phyloP scores from a whole-genome alignment of 2,797 vertebrate species.

The Esox masquinongy region DNA sequence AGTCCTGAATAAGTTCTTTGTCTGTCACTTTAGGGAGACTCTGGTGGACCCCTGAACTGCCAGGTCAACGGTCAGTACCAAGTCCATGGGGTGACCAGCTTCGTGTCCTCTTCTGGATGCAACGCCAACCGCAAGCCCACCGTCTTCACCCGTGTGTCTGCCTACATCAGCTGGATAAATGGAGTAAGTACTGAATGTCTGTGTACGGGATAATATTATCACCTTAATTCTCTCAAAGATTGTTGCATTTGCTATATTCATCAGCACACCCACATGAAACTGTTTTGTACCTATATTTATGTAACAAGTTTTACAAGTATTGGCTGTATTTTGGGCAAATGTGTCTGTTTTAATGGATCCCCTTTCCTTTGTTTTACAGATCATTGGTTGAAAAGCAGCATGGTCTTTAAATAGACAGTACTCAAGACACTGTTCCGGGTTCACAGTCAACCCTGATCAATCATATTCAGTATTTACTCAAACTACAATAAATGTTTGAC shows the following conservation, averaged over 20 bases:
- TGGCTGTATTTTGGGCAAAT: too few species aligned
- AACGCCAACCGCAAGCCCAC: constrained; percentile 78
- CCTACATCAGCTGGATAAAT: constrained; percentile 81
- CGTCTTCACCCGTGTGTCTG: constrained; percentile 85
- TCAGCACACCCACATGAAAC: too few species aligned
- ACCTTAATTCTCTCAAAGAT: too few species aligned
- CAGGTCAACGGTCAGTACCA: constrained; percentile 67
- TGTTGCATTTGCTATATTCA: too few species aligned
- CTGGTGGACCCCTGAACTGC: constrained; percentile 85
- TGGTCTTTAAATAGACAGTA: background rate
- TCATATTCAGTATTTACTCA: background rate
- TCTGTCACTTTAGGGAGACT: constrained; percentile 77
- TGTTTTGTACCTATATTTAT: too few species aligned
- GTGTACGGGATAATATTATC: too few species aligned
- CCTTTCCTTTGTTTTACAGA: background rate
- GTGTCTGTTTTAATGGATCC: background rate
- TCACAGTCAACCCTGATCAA: background rate
- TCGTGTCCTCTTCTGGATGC: constrained; percentile 78
- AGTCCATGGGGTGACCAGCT: constrained; percentile 83
- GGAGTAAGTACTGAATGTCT: constrained; percentile 43
- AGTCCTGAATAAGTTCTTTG: background rate
- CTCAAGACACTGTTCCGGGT: background rate
- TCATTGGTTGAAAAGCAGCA: background rate
- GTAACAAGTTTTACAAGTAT: too few species aligned
- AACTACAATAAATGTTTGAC: background rate